Evolutionary conservation across 2,113 vertebrate species (phyloP).

Genomic region (Corythaixoides concolor): DNA sequence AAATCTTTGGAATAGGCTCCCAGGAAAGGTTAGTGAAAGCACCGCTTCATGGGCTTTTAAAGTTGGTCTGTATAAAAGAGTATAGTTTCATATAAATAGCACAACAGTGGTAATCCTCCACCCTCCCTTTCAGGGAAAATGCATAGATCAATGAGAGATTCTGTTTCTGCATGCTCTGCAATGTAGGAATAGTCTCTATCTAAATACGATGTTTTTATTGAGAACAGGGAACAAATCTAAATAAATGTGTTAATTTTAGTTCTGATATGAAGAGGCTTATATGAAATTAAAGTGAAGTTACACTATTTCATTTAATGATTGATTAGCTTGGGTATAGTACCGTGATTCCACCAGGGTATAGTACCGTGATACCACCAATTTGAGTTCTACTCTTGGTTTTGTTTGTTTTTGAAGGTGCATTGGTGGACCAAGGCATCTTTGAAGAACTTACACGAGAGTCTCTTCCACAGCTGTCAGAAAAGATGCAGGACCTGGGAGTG

Average conservation of each 20-base stretch:
- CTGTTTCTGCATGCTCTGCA: not conserved
- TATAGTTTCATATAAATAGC: not conserved
- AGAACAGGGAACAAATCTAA: not conserved
- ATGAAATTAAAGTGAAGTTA: not conserved
- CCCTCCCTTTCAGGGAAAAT: not conserved
- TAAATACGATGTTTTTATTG: not conserved
- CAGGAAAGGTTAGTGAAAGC: not conserved
- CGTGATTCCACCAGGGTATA: not conserved
- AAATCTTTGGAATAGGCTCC: not conserved
- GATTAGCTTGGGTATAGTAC: not conserved
- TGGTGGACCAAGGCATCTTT: conserved; percentile 97
- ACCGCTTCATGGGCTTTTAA: not conserved
- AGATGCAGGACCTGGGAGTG: conserved; percentile 95
- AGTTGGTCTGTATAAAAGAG: not conserved
- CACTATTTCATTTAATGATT: not conserved
- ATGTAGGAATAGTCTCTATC: not conserved
- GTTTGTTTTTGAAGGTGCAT: conserved; percentile 78
- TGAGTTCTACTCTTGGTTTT: not conserved
- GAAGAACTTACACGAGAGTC: conserved; percentile 90
- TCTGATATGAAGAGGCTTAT: not conserved
- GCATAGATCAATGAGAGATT: not conserved
- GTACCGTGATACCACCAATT: not conserved
- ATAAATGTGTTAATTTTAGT: not conserved
- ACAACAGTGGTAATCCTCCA: not conserved
- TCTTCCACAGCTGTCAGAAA: conserved; percentile 89